Percentiles rank a stretch among this genome's conserved stretches.
Conservation (phyloP, 2,888 invertebrate genomes). For the Drosophila rellima region DNA sequence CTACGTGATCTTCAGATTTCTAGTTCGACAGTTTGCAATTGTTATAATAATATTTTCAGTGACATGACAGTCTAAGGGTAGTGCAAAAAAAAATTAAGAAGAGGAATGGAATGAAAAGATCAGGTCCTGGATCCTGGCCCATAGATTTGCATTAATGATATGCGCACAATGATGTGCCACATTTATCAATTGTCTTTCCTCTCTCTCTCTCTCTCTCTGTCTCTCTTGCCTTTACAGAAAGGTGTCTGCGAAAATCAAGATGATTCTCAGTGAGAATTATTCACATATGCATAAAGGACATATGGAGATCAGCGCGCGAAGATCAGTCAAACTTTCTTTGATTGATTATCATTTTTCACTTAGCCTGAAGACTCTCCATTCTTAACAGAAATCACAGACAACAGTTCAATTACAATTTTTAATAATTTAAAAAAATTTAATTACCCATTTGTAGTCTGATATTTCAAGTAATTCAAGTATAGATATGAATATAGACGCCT, state of each 20-base stretch:
- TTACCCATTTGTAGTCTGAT: too few relatives aligned
- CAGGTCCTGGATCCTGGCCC: conserved; percentile 36
- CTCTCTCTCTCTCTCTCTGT: neutral
- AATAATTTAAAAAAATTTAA: neutral
- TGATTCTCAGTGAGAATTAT: conserved; percentile 1
- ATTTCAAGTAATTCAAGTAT: too few relatives aligned
- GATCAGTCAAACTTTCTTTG: conserved; percentile 9
- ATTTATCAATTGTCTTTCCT: conserved; percentile 44
- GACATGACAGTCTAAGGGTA: conserved; percentile 68
- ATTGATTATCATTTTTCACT: conserved; percentile 40
- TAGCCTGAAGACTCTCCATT: neutral
- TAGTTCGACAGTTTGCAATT: conserved; percentile 59
- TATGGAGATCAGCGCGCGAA: conserved; percentile 41
- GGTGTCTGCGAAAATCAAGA: conserved; percentile 40
- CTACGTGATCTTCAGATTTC: neutral
- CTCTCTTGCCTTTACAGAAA: neutral
- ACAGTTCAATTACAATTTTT: conserved; percentile 14
- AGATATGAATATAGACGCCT: too few relatives aligned
- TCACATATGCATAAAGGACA: conserved; percentile 23
- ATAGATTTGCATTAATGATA: conserved; percentile 78
- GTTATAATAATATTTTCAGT: conserved; percentile 75
- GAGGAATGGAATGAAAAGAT: neutral
- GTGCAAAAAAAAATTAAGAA: conserved; percentile 48
- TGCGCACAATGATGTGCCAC: conserved; percentile 66
- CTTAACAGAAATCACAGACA: neutral